Base-by-base conservation (phyloP, 2,888 invertebrate species). In the Andrena haemorrhoa region DNA sequence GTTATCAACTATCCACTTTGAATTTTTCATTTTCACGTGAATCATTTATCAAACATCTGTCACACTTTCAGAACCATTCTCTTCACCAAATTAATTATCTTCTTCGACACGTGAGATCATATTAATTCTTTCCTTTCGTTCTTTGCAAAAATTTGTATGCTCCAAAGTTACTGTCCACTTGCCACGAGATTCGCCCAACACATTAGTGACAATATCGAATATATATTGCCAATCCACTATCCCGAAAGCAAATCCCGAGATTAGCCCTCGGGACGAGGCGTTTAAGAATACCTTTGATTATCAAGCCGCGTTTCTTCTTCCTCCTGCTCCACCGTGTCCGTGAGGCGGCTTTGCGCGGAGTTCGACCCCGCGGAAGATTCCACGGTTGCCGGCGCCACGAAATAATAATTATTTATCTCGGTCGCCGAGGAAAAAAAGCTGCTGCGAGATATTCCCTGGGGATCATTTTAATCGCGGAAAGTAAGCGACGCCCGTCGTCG, bases 401-500 rank as follows among this genome's bases (percentile, higher is more conserved):
- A 63, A 53, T 63, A 31, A 16, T 61, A 77, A 77, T 77, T 77
- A 69, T 64, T 51, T 35, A n/a, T 49, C 16, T 47, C 2, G 41
- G 66, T 47, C 10, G 53, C 10, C 10, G 7, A 5, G 23, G 35
- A 12, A 56, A 47, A 51, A 31, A 49, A 2, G 26, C 16, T 29
- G 31, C 60, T 29, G 33, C 56, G 20, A 20, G 23, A 29, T 20
- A 20, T 47, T 41, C 41, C 23, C 31, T 16, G 26, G 23, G 61
- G 47, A 75, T 68, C 76, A 29, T 76, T 78, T 31, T 56, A 75
- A 76, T 69, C 68, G 68, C 33, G 77, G 47, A 47, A 76, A 79
- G 63, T 61, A 41, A 77, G 10, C 16, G 26, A 63, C 47, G 33
- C 29, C 6, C 23, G 12, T 6, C 23, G 20, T 41, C 29, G 29